Percentiles rank a stretch among this genome's conserved stretches.
These are phyloP conservation scores for Magallana nippona DNA, from an alignment of 2,888 invertebrate genomes.

Conservation along the genomic window DNA sequence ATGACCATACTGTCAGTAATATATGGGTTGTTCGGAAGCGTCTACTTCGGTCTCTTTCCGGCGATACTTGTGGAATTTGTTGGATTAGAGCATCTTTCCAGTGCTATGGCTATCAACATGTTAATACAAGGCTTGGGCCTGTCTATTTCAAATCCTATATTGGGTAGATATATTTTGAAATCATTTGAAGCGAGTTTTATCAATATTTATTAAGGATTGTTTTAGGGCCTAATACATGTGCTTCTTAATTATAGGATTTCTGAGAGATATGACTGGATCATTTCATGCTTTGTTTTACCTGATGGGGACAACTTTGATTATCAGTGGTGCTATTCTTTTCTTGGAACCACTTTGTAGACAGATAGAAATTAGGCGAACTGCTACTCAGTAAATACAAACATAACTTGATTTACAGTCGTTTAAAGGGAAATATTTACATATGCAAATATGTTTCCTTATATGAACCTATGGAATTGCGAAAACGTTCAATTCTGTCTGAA, in stretches of 20 bases:
- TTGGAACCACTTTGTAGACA: slow-evolving; percentile 40
- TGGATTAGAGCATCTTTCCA: slow-evolving; percentile 60
- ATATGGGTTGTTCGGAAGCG: slow-evolving; percentile 59
- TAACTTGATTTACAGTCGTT: no score
- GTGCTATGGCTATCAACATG: slow-evolving; percentile 57
- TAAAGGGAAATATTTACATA: no score
- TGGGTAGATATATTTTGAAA: slow-evolving; percentile 52
- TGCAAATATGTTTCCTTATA: no score
- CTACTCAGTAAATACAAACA: no score
- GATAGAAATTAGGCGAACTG: slow-evolving; percentile 28
- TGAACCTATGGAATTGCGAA: no score
- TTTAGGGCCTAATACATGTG: no score
- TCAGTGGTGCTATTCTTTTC: slow-evolving; percentile 45
- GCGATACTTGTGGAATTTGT: slow-evolving; percentile 62
- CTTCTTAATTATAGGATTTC: slow-evolving; percentile 49
- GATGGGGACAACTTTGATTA: slow-evolving; percentile 48
- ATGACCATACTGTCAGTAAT: slow-evolving; percentile 57
- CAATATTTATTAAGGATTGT: no score
- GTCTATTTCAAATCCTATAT: slow-evolving; percentile 53
- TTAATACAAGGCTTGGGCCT: slow-evolving; percentile 54
- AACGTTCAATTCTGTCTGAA: no score
- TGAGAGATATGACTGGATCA: slow-evolving; percentile 51
- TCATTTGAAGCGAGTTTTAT: no score
- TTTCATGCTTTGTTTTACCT: slow-evolving; percentile 51
- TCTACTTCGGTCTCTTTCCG: slow-evolving; percentile 59